A percentile compares a stretch with the other conserved stretches of the same genome.
These are phyloP conservation scores for Vimba vimba DNA, from an alignment of 2,113 vertebrate species.

Conservation along the genomic window DNA sequence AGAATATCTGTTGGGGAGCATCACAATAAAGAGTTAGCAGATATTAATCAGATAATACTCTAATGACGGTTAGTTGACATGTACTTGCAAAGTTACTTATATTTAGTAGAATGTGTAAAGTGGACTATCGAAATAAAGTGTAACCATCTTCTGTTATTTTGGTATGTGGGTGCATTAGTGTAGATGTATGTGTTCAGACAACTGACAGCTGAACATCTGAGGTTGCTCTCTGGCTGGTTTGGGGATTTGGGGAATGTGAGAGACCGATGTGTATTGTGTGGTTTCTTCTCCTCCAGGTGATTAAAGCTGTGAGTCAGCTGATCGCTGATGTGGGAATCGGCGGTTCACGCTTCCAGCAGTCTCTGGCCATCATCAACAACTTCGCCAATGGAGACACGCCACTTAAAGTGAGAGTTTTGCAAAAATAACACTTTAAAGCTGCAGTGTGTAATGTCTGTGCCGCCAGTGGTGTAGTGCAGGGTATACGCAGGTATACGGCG, in stretches of 20 bases:
- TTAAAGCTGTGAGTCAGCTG: conserved; percentile 97
- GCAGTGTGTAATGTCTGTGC: neutral
- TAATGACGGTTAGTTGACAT: no score
- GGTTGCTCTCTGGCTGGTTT: neutral
- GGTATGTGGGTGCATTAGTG: neutral
- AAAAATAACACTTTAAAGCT: neutral
- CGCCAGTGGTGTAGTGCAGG: no score
- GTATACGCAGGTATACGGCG: no score
- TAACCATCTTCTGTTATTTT: neutral
- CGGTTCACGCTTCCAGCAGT: conserved; percentile 95
- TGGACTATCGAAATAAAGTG: no score
- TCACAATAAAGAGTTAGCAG: no score
- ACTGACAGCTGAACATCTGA: neutral
- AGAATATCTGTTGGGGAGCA: no score
- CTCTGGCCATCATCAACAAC: conserved; percentile 96
- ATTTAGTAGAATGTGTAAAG: no score
- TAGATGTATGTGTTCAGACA: neutral
- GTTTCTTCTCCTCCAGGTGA: conserved; percentile 80
- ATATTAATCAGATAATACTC: no score
- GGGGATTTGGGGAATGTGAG: neutral
- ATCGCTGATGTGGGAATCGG: conserved; percentile 97
- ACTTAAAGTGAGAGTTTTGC: conserved; percentile 85
- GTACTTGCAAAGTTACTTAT: no score
- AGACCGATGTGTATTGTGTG: neutral
- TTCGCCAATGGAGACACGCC: conserved; percentile 96